Base-by-base conservation (phyloP, 2,113 vertebrate genomes). In the Castor canadensis region DNA sequence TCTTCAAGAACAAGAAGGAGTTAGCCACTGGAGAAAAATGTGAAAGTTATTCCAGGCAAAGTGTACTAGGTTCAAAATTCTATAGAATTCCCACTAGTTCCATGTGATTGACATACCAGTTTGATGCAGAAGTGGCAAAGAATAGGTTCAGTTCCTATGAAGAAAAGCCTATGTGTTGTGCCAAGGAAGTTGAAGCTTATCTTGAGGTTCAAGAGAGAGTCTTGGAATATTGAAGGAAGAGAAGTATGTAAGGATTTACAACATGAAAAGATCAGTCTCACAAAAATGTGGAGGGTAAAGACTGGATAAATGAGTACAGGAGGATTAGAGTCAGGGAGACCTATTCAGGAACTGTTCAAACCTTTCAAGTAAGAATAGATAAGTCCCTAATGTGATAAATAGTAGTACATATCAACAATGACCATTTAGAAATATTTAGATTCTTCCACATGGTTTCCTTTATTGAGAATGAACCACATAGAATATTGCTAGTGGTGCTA, bases 171-270 rank as follows among this genome's bases (percentile, higher is more conserved):
- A 76, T 7, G 11, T 52, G 89, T 24, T 88, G 64, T 35, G 12
- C 11, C 19, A 81, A 93, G 66, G 32, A 72, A 93, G 54, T 87
- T 62, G n/a, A 92, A 73, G 62, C 92, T 89, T 85, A 47, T 92
- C 71, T 85, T 67, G 28, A 89, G 26, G 5, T 76, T 87, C 35
- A 30, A 89, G 54, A 60, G 9, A 3, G 8, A 84, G 6, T 1
- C 62, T 94, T 79, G 26, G 24, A 9, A 67, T 17, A 77, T 9
- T 60, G 13, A 75, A 89, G 82, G 9, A 20, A 35, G 71, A 71
- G 32, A 56, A 30, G 17, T 15, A 60, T 38, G 26, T 64, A 28
- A 9, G 58, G 54, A 69, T 62, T 90, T 81, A 30, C 12, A 72
- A 58, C 10, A 86, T 3, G 8, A 35, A 80, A 91, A 60, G 71